phyloP scores from a whole-genome alignment of 2,888 invertebrate species.

The Dryadula phaetusa region DNA sequence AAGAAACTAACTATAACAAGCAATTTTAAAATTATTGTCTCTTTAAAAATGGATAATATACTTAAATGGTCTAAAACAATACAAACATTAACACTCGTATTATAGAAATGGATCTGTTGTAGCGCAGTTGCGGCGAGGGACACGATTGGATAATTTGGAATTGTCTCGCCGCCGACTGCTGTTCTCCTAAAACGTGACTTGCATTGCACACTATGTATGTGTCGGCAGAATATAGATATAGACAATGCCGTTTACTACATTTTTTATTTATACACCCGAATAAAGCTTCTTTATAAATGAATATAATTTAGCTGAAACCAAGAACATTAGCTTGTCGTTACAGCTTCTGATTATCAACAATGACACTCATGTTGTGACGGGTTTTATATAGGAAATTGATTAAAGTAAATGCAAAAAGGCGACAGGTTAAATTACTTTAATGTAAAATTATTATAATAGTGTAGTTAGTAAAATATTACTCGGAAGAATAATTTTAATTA shows the following conservation, averaged over 20 bases:
- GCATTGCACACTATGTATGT: constrained; percentile 36
- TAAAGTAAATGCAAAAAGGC: not conserved
- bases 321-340: not conserved
- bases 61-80: constrained; percentile 9
- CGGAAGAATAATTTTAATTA: too few species aligned
- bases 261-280: not conserved
- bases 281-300: not conserved
- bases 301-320: not conserved
- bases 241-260: constrained; percentile 4
- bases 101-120: constrained; percentile 30
- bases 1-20: too few species aligned
- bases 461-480: too few species aligned
- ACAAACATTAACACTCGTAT: constrained; percentile 26
- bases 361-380: not conserved
- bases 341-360: too few species aligned
- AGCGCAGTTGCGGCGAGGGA: constrained; percentile 27
- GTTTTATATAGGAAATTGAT: not conserved
- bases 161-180: constrained; percentile 40
- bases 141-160: constrained; percentile 43
- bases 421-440: not conserved
- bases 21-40: too few species aligned
- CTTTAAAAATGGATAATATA: not conserved
- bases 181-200: constrained; percentile 43
- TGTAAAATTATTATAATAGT: too few species aligned
- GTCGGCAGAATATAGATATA: constrained; percentile 17